Base-by-base conservation (phyloP, 2,113 vertebrate genomes). In the Trinectes maculatus region DNA sequence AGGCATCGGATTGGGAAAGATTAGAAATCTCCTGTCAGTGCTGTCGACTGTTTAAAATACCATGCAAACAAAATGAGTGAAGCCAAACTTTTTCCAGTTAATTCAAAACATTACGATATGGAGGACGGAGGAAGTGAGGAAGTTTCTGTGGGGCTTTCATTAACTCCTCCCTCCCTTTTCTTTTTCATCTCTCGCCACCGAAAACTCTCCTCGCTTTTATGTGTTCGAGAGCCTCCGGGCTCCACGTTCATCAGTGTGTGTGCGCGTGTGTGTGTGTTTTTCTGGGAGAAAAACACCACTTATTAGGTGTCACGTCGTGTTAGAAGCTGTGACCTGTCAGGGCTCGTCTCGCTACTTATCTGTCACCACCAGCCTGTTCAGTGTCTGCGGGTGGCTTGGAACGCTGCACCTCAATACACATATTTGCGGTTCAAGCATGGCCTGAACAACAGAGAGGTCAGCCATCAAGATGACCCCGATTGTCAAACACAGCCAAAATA, bases 401-500 rank as follows among this genome's bases (percentile, higher is more conserved):
- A 61, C 51, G 29, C 51, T 61, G 73, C 70, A 74, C 71, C 84
- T 82, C 73, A 77, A 79, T 71, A 77, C 82, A 82, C 87, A 83
- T 89, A 80, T 84, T 87, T 87, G 79, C 82, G 77, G 64, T 73
- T 81, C 43, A 46, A 84, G 61, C 74, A 43, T 60, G 59, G 37
- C 40, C 47, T 26, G 18, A 77, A 78, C 84, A 85, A 82, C 77
- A 60, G 44, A 58, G 65, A 68, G 85, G 80, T 90, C 85, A 80
- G 59, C 34, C 74, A 68, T 80, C 79, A 53, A 87, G 85, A 90
- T 91, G 83, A 87, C 84, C 80, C 76, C 52, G 65, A 79, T 83
- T 85, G 84, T 85, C 68, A 81, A 65, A 80, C 58, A 57, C 63
- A 77, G 60, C 43, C 54, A 46, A 71, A 62, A 84, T 25, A 75